Evolutionary conservation across 2,888 invertebrate genomes (phyloP), one percentile per base, ranked within the genome.

Genomic region (Harpalus rubripes): DNA sequence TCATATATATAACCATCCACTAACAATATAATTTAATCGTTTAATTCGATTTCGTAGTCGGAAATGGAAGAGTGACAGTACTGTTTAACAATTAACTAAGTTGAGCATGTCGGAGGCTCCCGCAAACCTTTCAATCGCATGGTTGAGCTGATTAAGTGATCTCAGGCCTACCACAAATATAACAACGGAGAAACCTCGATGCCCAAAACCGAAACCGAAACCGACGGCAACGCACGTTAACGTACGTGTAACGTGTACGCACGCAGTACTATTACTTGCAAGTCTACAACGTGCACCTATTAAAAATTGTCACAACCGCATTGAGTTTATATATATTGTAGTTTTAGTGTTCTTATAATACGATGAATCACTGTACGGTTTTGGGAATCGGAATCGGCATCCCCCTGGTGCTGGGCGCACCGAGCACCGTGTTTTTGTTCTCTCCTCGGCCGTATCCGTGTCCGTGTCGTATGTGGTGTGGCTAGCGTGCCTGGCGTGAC

Each of bases 91-190:
- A 84, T 84, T 84, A 84, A 44, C 84, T 84, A 84, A 84, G 78
- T 78, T 84, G 84, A 84, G 84, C 86, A 82, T 86, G 65, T 78
- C 85, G 59, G 74, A 85, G 87, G 86, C 87, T 87, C 86, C 86
- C 87, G 87, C 86, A 88, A 88, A 86, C 86, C 86, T 87, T 86
- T 86, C 85, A 86, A 82, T 86, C 86, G 82, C 41, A 82, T 87
- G 86, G 87, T 87, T 87, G 86, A 85, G 87, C 87, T 88, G 87
- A 88, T 76, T 81, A 81, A 76, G 59, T 76, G 74, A 81, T 84
- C 84, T 84, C 84, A 84, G 84, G 84, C 84, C 84, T 84, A 84
- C 72, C 82, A 82, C 76, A 84, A 78, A 78, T 84, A 84, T 84
- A 84, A 84, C 84, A 84, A 84, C 84, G 84, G 84, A 84, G 84